phyloP scores from a whole-genome alignment of 2,797 vertebrate species.

The Peromyscus nudipes region DNA sequence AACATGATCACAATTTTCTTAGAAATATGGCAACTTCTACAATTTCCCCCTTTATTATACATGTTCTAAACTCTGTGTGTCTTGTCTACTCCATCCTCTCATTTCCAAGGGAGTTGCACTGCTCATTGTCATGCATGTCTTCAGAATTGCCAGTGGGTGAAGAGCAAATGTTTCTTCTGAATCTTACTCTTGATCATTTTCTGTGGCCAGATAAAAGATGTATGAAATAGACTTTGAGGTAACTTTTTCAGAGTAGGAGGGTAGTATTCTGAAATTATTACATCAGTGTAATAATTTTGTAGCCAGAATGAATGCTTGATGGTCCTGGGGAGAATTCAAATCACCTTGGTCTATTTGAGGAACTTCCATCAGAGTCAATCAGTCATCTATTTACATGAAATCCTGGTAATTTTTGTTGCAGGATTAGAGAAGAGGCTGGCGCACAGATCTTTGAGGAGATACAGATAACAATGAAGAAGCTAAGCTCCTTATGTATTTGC shows the following conservation, averaged over 20 bases:
- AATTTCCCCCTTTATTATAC: not conserved
- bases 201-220: not conserved
- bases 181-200: not conserved
- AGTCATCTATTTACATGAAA: slow-evolving; percentile 3
- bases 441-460: not conserved
- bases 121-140: not conserved
- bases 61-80: not conserved
- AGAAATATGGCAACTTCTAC: not conserved
- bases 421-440: not conserved
- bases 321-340: slow-evolving; percentile 3
- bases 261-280: slow-evolving; percentile 32
- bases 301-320: slow-evolving; percentile 36
- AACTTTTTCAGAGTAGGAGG: not conserved
- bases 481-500: not conserved
- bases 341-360: not conserved
- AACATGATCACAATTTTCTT: not conserved
- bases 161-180: not conserved
- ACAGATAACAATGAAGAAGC: not conserved
- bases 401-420: not conserved
- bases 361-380: slow-evolving; percentile 9
- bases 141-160: not conserved
- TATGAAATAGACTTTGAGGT: not conserved
- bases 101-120: not conserved
- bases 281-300: not conserved
- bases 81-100: not conserved